These are phyloP conservation scores for Okapia johnstoni DNA, from an alignment of 2,113 vertebrate species.

Conservation along the genomic window DNA sequence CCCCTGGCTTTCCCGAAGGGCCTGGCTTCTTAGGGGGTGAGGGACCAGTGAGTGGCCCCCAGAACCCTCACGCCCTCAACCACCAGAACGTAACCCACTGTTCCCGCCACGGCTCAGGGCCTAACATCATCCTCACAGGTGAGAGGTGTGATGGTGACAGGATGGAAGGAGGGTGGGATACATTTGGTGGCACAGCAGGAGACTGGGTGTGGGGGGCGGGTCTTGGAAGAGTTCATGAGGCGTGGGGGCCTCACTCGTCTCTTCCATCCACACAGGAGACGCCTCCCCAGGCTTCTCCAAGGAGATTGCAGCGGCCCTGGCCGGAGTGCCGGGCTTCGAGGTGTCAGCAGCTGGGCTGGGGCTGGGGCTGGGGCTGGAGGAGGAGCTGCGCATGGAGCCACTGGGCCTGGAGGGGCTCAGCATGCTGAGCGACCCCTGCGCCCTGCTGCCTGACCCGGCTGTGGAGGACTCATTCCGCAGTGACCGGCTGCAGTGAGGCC, in stretches of 20 bases:
- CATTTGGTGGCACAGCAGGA: no score
- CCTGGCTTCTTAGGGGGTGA: conserved; percentile 76
- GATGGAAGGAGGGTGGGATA: accelerated
- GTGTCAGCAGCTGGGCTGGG: conserved; percentile 79
- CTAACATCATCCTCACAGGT: conserved; percentile 91
- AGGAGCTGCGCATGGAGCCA: conserved; percentile 88
- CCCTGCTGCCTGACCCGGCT: conserved; percentile 90
- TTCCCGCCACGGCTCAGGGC: conserved; percentile 82
- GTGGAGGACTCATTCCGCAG: conserved; percentile 94
- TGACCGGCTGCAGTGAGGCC: conserved; percentile 88
- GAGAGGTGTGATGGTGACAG: background rate
- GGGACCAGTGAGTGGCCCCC: conserved; percentile 43
- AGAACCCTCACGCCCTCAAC: conserved; percentile 82
- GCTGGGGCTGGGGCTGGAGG: conserved; percentile 84
- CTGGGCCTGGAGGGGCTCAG: conserved; percentile 87
- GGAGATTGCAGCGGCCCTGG: conserved; percentile 90
- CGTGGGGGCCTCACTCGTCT: background rate
- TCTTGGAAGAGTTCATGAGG: background rate
- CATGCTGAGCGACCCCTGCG: conserved; percentile 90
- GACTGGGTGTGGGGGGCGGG: background rate
- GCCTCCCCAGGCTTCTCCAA: conserved; percentile 89
- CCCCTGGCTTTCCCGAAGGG: conserved; percentile 77
- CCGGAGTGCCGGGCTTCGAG: conserved; percentile 92
- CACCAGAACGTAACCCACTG: conserved; percentile 83
- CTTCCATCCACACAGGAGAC: conserved; percentile 77